Evolutionary conservation across 1,140 invertebrate species (phyloP), one percentile per base, ranked within the genome.

Genomic region (Drosophila rhopaloa): DNA sequence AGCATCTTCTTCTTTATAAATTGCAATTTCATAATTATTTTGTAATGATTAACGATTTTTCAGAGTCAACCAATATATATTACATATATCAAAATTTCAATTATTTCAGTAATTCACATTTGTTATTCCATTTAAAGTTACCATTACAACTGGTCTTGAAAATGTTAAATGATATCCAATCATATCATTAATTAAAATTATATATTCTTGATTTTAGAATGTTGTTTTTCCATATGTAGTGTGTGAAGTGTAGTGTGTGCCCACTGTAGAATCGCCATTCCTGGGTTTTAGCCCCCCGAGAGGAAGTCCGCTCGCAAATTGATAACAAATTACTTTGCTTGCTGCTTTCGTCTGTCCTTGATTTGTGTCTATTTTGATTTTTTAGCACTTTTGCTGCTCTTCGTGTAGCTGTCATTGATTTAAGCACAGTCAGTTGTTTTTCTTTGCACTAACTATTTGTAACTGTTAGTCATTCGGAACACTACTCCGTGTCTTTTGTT

Each of bases 271-370:
- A 37, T 65, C 46, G 38, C 47, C 27, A 38, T 65, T 37, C 63
- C 41, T 37, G 44, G 44, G 19, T 11, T 51, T 47, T 32, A 37
- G 37, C 11, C 29, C 67, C 62, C 57, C 43, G 51, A 57, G 51
- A 50, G 70, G 19, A 53, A 71, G 65, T 58, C 47, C 65, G 32
- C 27, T 57, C 63, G 65, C 60, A 76, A 65, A 76, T 76, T 76
- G 70, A 76, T 76, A 74, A 58, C 62, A 75, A 76, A 76, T 65
- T 65, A 75, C 54, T 76, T 75, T 76, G 74, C 47, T 47, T 58
- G 57, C 51, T 55, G 57, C 53, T 44, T 60, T 54, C 54, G 41
- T 59, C 44, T 68, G 60, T 8, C 41, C 53, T 43, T 56, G 50
- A 73, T 56, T 76, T 76, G 53, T 76, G 38, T 76, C 48, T 43